Conservation (phyloP, 2,888 invertebrate species). For the Thalpophila matura region DNA sequence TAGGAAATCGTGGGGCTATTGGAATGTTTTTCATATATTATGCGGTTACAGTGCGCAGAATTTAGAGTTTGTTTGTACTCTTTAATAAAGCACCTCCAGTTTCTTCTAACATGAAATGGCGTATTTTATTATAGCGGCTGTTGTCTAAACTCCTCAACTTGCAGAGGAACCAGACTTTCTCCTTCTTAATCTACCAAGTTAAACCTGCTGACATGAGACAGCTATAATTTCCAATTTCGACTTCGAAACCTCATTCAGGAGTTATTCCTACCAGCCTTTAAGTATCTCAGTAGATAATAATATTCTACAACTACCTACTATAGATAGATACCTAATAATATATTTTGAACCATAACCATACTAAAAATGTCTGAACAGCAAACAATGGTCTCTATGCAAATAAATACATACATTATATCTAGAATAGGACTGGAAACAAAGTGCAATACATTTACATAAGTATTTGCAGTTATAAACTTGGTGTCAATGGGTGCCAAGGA, state of each 20-base stretch:
- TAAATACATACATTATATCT: conserved; percentile 47
- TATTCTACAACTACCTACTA: not conserved
- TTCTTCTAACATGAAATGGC: not conserved
- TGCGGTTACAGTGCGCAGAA: not conserved
- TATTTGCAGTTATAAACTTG: conserved; percentile 47
- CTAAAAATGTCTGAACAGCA: conserved; percentile 24
- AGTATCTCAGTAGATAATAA: too few species aligned
- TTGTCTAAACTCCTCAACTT: not conserved
- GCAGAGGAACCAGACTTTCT: not conserved
- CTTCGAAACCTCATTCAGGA: not conserved
- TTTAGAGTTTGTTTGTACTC: not conserved
- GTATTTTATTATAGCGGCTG: not conserved
- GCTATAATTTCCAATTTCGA: not conserved
- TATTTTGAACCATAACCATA: conserved; percentile 26
- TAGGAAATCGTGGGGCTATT: conserved; percentile 11
- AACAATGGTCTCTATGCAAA: conserved; percentile 50
- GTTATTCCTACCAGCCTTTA: too few species aligned
- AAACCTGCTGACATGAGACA: not conserved
- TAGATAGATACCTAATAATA: conserved; percentile 8
- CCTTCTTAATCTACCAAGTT: too few species aligned
- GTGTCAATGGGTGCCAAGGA: conserved; percentile 51
- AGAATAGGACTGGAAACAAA: conserved; percentile 49
- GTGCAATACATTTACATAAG: conserved; percentile 62
- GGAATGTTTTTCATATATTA: not conserved
- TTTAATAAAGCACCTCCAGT: not conserved